Base-by-base conservation (phyloP, 2,113 vertebrate species). In the Colaptes auratus region DNA sequence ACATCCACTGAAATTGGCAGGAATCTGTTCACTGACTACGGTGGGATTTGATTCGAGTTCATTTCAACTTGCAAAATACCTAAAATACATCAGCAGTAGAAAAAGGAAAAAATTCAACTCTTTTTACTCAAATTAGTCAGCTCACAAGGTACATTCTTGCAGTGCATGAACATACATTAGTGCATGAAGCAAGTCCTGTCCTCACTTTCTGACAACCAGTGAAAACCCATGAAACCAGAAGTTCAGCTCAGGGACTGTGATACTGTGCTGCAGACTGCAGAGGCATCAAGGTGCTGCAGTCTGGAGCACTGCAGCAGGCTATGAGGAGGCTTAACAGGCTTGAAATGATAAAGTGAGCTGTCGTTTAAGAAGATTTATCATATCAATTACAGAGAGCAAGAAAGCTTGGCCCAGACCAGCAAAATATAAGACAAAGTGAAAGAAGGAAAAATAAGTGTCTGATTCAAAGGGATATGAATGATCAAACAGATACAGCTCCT, bases 291-390 rank as follows among this genome's bases (percentile, higher is more conserved):
- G 6, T 2, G 1, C 70, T 82, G n/a, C n/a, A 46, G 4, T 28
- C 48, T 67, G 53, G 76, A 79, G 64, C 2, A 2, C 74, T 74
- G 18, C 7, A 3, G 17, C 3, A 0, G 61, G 31, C 46, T 53
- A 65, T 4, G 1, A 75, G 71, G 39, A 90, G n/a, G 21, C 28
- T 93, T 79, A 91, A 65, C 48, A 63, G 90, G 39, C 69, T 74
- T 66, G 86, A 89, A 90, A 89, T 76, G 70, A 94, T 82, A 27
- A 87, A 95, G 84, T 71, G 58, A 92, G 25, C 63, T 92, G 79
- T 84, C 71, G 3, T 56, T 61, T 95, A 70, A 91, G 56, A 90
- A 92, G 64, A 86, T 56, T 31, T 50, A 69, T 79, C 44, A 19
- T 71, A 94, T 77, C 13, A 31, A 31, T 91, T 82, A 69, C 2